Evolutionary conservation across 2,888 invertebrate genomes (phyloP).

Genomic region (Adineta ricciae): DNA sequence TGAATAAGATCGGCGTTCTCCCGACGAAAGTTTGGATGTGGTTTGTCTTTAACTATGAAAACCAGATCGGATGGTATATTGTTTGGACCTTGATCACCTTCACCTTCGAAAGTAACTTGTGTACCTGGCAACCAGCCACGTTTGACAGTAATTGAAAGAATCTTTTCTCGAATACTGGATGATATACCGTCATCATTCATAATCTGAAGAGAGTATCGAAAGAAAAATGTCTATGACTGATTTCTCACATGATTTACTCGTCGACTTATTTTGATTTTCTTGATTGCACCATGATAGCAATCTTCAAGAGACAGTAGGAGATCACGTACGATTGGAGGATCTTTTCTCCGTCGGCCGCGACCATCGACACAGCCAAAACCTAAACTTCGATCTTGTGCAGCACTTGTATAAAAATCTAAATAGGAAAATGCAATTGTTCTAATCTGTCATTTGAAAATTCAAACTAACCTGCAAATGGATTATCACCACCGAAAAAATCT

Average conservation of each 20-base stretch:
- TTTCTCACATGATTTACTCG: conserved; percentile 38
- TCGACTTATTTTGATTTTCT: conserved; percentile 51
- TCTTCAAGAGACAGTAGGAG: conserved; percentile 49
- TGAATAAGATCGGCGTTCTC: conserved; percentile 47
- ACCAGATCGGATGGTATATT: conserved; percentile 50
- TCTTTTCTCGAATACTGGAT: conserved; percentile 49
- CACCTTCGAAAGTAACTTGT: conserved; percentile 48
- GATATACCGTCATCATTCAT: conserved; percentile 52
- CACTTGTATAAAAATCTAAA: conserved; percentile 33
- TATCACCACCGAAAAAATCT: conserved; percentile 62
- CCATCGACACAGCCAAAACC: conserved; percentile 49
- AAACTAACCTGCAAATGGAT: conserved; percentile 61
- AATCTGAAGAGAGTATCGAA: neutral
- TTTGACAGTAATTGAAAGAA: conserved; percentile 50
- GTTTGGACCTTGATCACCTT: conserved; percentile 51
- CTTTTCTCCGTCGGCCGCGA: conserved; percentile 47
- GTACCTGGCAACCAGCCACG: conserved; percentile 50
- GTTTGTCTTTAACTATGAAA: conserved; percentile 49
- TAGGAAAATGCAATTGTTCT: neutral
- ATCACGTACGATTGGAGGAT: conserved; percentile 48
- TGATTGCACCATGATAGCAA: conserved; percentile 50
- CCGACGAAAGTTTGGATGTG: conserved; percentile 46
- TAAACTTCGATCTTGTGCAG: conserved; percentile 50
- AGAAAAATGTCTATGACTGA: neutral
- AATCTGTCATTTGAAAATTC: conserved; percentile 24